Conservation (phyloP, 2,113 vertebrate species). For the Gulo gulo region DNA sequence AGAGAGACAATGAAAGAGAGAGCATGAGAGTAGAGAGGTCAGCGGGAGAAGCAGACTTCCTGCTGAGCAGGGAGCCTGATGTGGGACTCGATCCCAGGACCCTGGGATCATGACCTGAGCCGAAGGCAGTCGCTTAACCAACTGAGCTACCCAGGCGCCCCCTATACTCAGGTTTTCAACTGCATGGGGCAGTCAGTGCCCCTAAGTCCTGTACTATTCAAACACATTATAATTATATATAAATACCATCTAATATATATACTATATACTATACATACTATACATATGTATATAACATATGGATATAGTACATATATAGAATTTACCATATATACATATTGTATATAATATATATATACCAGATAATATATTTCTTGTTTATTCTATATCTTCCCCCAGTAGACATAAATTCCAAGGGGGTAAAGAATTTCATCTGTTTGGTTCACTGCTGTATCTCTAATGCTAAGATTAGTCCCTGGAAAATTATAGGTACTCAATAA, state of each 20-base stretch:
- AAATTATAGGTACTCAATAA: conserved; percentile 17
- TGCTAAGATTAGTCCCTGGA: background rate
- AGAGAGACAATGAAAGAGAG: too few relatives aligned
- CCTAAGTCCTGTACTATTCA: background rate
- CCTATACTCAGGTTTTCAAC: background rate
- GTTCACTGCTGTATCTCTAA: background rate
- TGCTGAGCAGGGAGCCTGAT: too few relatives aligned
- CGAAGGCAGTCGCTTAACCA: too few relatives aligned
- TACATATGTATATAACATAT: background rate
- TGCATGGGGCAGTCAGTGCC: background rate
- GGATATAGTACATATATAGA: background rate
- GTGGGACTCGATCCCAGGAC: too few relatives aligned
- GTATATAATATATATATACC: background rate
- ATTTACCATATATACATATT: background rate
- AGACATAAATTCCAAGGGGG: background rate
- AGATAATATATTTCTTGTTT: background rate
- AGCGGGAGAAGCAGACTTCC: too few relatives aligned
- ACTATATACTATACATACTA: background rate
- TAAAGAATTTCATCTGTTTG: background rate
- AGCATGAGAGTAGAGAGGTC: too few relatives aligned
- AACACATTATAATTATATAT: background rate
- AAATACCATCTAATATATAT: background rate
- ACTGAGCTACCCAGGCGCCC: too few relatives aligned
- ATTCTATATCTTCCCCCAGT: background rate
- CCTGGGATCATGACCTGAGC: too few relatives aligned